Conservation (phyloP, 64 coral and sea anemone species). For the Acropora yongei region DNA sequence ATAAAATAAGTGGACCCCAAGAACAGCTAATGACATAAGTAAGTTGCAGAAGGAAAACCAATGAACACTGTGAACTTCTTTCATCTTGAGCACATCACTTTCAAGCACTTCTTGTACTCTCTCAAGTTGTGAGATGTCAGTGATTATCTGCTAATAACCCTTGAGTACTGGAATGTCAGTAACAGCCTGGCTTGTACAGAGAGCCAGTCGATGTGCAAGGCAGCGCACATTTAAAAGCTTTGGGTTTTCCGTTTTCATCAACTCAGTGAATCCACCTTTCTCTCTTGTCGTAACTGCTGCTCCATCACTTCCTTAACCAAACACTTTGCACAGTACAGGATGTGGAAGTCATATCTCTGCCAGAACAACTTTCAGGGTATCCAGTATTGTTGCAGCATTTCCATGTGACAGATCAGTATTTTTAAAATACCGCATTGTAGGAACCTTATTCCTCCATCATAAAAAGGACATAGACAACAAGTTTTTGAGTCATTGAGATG, state of each 20-base stretch:
- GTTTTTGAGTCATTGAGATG: conserved; percentile 17
- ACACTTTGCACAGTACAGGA: conserved; percentile 9
- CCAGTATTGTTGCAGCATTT: conserved; percentile 26
- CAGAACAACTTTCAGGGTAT: conserved; percentile 19
- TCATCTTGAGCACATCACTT: conserved; percentile 4
- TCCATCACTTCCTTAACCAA: conserved; percentile 15
- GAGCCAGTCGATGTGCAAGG: not conserved
- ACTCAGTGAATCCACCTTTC: not conserved
- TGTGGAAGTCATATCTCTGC: not conserved
- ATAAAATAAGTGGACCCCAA: conserved; percentile 3
- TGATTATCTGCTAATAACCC: conserved; percentile 5
- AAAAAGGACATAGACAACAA: not conserved
- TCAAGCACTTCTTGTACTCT: not conserved
- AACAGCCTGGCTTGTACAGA: not conserved
- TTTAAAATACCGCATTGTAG: not conserved
- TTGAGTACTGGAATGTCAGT: not conserved
- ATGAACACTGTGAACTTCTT: conserved; percentile 27
- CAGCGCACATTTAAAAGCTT: not conserved
- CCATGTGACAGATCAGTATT: conserved; percentile 23
- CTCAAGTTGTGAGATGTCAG: not conserved
- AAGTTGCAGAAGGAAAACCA: conserved; percentile 19
- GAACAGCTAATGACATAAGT: conserved; percentile 24
- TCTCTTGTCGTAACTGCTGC: not conserved
- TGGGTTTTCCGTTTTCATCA: not conserved
- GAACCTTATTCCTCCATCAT: conserved; percentile 5